phyloP scores from a whole-genome alignment of 2,113 vertebrate genomes.

The Turnix velox region DNA sequence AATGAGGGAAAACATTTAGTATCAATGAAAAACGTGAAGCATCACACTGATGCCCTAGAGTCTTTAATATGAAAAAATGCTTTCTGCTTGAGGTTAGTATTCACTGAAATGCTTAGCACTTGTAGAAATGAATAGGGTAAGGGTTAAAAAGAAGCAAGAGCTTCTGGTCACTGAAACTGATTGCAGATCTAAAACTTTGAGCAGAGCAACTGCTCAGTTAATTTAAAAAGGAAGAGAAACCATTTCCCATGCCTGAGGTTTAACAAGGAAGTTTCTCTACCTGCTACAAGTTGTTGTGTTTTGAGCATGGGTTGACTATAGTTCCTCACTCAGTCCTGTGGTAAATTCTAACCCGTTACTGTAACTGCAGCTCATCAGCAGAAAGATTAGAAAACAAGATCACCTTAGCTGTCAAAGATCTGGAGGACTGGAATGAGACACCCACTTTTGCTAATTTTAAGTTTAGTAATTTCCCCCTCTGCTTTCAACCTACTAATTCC shows the following conservation, averaged over 20 bases:
- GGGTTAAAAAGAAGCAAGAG: background rate
- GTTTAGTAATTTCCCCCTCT: background rate
- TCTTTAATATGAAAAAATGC: background rate
- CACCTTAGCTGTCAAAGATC: background rate
- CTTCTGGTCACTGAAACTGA: background rate
- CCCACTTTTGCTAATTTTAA: background rate
- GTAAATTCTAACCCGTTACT: background rate
- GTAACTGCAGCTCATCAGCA: background rate
- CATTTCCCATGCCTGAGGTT: background rate
- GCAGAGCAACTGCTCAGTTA: background rate
- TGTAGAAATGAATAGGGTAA: background rate
- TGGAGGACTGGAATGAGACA: background rate
- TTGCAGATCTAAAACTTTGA: background rate
- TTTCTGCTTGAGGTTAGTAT: background rate
- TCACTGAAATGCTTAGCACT: background rate
- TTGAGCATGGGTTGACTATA: background rate
- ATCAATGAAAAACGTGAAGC: background rate
- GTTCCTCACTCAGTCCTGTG: background rate
- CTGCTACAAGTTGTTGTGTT: background rate
- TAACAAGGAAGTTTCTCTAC: conserved; percentile 1
- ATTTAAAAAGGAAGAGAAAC: background rate
- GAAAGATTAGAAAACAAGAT: background rate
- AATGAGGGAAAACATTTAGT: background rate
- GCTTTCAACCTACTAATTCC: background rate
- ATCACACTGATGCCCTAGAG: background rate